A percentile compares a stretch with the other conserved stretches of the same genome.
Evolutionary conservation across 2,113 vertebrate genomes (phyloP).

Genomic region (Rana temporaria): DNA sequence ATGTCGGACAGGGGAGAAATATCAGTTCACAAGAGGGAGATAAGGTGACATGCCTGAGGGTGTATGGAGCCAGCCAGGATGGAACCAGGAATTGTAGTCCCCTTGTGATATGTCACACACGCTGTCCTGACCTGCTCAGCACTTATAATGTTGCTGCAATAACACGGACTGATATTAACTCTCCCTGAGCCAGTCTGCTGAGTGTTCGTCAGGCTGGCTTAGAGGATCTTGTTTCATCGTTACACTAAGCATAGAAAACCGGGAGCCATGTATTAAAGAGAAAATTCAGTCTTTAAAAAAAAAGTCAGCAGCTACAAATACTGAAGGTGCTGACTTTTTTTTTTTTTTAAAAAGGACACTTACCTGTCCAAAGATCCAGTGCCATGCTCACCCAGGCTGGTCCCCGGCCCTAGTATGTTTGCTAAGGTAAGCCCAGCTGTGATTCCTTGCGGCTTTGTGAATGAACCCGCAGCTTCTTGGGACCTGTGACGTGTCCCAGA

Average conservation of each 20-base stretch:
- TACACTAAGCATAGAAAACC: background rate
- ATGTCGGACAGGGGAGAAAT: slow-evolving; percentile 20
- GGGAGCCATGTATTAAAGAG: too few relatives aligned
- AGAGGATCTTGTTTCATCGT: background rate
- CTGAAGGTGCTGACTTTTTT: too few relatives aligned
- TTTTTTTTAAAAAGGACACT: too few relatives aligned
- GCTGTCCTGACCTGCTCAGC: slow-evolving; percentile 50
- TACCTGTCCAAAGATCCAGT: too few relatives aligned
- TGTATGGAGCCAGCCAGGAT: slow-evolving; percentile 38
- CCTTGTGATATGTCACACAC: slow-evolving; percentile 44
- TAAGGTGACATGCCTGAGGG: slow-evolving; percentile 54
- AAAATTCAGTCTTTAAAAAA: too few relatives aligned
- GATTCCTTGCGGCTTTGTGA: too few relatives aligned
- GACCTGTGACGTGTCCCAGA: too few relatives aligned
- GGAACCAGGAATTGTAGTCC: slow-evolving; percentile 32
- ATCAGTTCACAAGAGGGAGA: slow-evolving; percentile 46
- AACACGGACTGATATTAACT: slow-evolving; percentile 12
- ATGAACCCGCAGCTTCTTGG: too few relatives aligned
- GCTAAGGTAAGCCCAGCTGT: too few relatives aligned
- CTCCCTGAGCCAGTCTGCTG: background rate
- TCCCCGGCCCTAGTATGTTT: too few relatives aligned
- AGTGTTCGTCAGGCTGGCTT: background rate
- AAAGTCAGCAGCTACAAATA: too few relatives aligned
- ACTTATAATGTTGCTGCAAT: slow-evolving; percentile 31
- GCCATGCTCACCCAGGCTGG: too few relatives aligned